Evolutionary conservation across 2,797 vertebrate genomes (phyloP).

Genomic region (Streptopelia turtur): DNA sequence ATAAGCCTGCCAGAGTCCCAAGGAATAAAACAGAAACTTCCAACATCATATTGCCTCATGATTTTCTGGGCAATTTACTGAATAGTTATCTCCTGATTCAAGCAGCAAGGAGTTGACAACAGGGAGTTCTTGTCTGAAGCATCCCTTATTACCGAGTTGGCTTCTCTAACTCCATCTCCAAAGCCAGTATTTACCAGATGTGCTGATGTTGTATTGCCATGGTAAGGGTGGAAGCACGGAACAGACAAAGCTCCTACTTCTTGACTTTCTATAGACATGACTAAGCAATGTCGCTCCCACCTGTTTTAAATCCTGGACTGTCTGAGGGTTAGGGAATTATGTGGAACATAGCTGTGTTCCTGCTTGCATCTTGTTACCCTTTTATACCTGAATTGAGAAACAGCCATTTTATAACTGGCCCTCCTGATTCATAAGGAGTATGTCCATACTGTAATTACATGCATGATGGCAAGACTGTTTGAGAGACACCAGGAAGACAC

Average conservation of each 20-base stretch:
- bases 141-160: neutral
- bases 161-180: neutral
- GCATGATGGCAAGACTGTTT: neutral
- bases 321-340: neutral
- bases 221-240: neutral
- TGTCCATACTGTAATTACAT: neutral
- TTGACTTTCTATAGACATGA: neutral
- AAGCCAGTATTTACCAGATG: neutral
- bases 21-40: neutral
- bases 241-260: fast-evolving
- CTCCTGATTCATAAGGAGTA: neutral
- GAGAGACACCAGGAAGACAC: neutral
- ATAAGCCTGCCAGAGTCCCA: neutral
- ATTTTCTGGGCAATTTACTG: neutral
- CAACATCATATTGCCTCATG: neutral
- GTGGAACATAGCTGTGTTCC: neutral
- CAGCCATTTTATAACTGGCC: neutral
- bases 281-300: neutral
- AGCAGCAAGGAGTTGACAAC: neutral
- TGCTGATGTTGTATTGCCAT: neutral
- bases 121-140: neutral
- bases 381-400: neutral
- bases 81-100: neutral
- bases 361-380: neutral
- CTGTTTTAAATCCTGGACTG: neutral